A percentile compares a stretch with the other conserved stretches of the same genome.
Conservation (phyloP, 1,140 invertebrate genomes). For the Papilio xuthus region DNA sequence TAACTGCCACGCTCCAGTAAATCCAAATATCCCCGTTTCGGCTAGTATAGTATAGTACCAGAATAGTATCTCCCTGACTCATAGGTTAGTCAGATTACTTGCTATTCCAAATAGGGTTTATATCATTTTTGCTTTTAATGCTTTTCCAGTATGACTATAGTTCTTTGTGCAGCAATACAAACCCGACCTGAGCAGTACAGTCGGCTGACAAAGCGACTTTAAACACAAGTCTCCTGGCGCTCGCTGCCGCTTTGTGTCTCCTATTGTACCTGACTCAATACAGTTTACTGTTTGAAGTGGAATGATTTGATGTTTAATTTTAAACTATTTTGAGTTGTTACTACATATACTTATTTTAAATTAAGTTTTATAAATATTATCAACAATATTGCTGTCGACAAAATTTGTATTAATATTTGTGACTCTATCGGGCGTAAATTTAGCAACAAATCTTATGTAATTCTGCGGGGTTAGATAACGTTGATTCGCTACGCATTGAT, state of each 20-base stretch:
- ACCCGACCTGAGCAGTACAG: conserved; percentile 4
- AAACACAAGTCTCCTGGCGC: conserved; percentile 18
- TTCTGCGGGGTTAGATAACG: no score
- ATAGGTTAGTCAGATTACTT: no score
- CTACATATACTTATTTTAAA: background rate
- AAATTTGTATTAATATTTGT: no score
- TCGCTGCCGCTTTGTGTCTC: background rate
- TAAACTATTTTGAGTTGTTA: background rate
- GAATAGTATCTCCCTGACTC: no score
- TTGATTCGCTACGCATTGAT: no score
- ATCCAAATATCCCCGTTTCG: no score
- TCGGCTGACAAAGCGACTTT: conserved; percentile 18
- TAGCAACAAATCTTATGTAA: no score
- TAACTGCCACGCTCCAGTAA: no score
- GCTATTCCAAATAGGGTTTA: no score
- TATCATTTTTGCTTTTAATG: background rate
- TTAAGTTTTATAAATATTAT: background rate
- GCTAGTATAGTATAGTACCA: no score
- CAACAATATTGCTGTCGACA: no score
- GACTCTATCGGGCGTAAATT: no score
- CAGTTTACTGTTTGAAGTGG: background rate
- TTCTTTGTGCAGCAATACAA: conserved; percentile 7
- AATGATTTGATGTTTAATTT: conserved; percentile 5
- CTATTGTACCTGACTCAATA: background rate
- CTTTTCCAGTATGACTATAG: background rate